Base-by-base conservation (phyloP, 1,140 invertebrate species). In the Yoshiicerus persimilis region DNA sequence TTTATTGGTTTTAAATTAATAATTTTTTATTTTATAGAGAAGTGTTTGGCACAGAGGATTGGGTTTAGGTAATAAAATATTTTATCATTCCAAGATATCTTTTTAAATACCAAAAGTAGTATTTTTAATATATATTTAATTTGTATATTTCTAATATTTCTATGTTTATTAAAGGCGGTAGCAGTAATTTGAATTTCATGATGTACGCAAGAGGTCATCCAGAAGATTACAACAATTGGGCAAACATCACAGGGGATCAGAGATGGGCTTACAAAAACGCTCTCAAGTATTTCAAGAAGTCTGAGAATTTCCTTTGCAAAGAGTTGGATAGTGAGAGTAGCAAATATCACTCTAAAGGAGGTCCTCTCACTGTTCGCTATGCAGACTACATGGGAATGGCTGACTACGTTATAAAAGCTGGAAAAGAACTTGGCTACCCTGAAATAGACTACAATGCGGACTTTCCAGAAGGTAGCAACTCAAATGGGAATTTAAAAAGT, bases 201-300 rank as follows among this genome's bases (percentile, higher is more conserved):
- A 94, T 95, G 66, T 96, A 96, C 91, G 93, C 95, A 0, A 92
- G 95, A 88, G 95, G 95, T 0, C 94, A 96, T 91, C 93, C 92
- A 4, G 93, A 94, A 39, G 98, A 99, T 91, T 99, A 97, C 91
- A 96, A 99, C 91, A 93, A 95, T 32, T 99, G 98, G 98, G 96
- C 97, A 88, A 94, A 95, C 13, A 91, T 95, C 0, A 90, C 89
- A 27, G 98, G 98, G 0, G 97, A 98, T 91, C 93, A 95, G 0
- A 96, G 97, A 11, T 99, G 98, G 98, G 95, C 95, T 0, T 99
- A 97, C 92, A 93, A 96, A 23, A 94, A 97, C 41, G 96, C 96
- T 0, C 92, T 98, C 0, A 93, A 93, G 0, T 95, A 94, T 90
- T 95, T 95, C 90, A 92, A 93, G 13, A 95, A 94, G 90, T 93